These are phyloP conservation scores for Palloptera scutellata DNA, from an alignment of 2,888 invertebrate genomes.

Conservation along the genomic window DNA sequence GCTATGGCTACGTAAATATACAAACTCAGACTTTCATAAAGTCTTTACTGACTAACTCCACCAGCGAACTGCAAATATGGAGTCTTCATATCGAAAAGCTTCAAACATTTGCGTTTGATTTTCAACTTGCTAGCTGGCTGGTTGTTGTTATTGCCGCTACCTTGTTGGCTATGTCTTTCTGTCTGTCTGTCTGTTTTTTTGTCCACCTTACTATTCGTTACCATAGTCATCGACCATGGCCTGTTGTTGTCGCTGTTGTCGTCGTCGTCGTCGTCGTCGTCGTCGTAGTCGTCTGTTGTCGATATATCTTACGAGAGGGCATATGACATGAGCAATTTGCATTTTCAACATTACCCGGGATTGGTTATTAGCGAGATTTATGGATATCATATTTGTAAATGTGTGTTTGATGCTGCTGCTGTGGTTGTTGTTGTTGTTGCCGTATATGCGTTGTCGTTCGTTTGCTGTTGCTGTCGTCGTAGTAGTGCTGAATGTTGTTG, in stretches of 20 bases:
- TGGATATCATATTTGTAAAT: constrained; percentile 60
- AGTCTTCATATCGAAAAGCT: background rate
- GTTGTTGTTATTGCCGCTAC: background rate
- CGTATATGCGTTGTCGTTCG: constrained; percentile 22
- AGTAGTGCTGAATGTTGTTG: constrained; percentile 42
- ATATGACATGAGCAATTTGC: constrained; percentile 63
- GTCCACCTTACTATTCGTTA: background rate
- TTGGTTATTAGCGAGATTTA: constrained; percentile 64
- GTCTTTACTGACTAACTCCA: background rate
- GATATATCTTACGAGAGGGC: constrained; percentile 46
- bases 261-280: background rate
- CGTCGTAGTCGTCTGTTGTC: constrained; percentile 10
- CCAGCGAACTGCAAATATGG: background rate
- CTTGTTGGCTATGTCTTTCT: background rate
- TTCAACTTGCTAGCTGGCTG: background rate
- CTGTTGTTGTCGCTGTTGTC: background rate
- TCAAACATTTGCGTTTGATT: background rate
- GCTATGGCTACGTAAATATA: constrained; percentile 5
- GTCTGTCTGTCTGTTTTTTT: too few species aligned
- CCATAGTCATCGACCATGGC: background rate
- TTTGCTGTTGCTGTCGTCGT: constrained; percentile 44
- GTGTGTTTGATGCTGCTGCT: constrained; percentile 40
- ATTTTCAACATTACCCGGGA: constrained; percentile 60
- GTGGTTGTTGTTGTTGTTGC: constrained; percentile 16
- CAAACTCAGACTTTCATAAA: background rate